phyloP scores from a whole-genome alignment of 1,140 invertebrate genomes.

The Pararge aegeria region DNA sequence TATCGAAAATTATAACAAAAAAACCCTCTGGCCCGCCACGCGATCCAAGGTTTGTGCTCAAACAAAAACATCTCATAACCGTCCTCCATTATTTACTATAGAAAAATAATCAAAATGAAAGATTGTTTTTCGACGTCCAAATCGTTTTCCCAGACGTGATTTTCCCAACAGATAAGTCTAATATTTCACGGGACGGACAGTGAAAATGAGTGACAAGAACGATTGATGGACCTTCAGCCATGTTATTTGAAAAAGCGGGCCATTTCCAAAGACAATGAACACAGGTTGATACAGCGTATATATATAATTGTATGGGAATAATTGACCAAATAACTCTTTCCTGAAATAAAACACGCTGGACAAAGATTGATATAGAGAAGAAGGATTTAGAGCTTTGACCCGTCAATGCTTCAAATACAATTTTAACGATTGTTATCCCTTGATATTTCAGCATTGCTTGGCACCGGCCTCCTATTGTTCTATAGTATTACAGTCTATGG shows the following conservation, averaged over 20 bases:
- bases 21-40: constrained; percentile 36
- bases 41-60: constrained; percentile 38
- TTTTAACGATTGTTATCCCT: too few species aligned
- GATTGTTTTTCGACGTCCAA: constrained; percentile 65
- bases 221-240: constrained; percentile 67
- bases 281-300: too few species aligned
- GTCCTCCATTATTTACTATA: constrained; percentile 71
- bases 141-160: constrained; percentile 70
- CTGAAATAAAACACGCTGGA: too few species aligned
- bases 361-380: too few species aligned
- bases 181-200: constrained; percentile 67
- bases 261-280: constrained; percentile 46
- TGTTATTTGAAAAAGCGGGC: constrained; percentile 77
- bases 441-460: too few species aligned
- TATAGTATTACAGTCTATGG: too few species aligned
- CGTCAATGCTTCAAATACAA: too few species aligned
- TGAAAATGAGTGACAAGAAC: constrained; percentile 69
- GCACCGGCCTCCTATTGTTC: too few species aligned
- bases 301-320: too few species aligned
- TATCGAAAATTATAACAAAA: constrained; percentile 26
- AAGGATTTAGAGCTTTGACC: too few species aligned
- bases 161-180: constrained; percentile 69
- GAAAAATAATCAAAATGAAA: constrained; percentile 76
- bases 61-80: constrained; percentile 54
- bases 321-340: too few species aligned